Conservation (phyloP, 2,113 vertebrate species). For the Lynx canadensis region DNA sequence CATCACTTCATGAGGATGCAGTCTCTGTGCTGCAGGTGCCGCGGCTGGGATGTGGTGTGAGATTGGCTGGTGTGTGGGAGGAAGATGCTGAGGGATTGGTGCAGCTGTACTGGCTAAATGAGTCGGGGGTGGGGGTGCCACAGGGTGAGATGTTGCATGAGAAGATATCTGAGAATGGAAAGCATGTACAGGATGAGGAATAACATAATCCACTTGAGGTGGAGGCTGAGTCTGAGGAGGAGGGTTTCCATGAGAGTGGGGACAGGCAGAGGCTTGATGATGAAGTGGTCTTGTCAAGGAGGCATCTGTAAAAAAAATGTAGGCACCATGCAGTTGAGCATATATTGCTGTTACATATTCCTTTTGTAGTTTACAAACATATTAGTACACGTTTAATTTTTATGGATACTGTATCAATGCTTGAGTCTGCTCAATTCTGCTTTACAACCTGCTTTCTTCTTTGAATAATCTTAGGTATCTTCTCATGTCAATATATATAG, state of each 20-base stretch:
- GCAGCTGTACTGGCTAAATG: slow-evolving; percentile 91
- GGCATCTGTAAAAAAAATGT: slow-evolving; percentile 88
- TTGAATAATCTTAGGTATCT: neutral
- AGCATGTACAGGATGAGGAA: slow-evolving; percentile 95
- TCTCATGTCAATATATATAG: neutral
- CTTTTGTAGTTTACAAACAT: neutral
- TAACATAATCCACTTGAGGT: slow-evolving; percentile 95
- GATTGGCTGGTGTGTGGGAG: slow-evolving; percentile 93
- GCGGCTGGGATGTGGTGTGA: slow-evolving; percentile 94
- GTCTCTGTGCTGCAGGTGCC: slow-evolving; percentile 92
- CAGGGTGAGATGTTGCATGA: slow-evolving; percentile 92
- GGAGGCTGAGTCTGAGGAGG: slow-evolving; percentile 93
- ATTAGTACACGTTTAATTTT: slow-evolving; percentile 1
- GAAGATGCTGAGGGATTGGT: slow-evolving; percentile 93
- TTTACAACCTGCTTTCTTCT: slow-evolving; percentile 6
- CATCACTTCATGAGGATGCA: slow-evolving; percentile 97
- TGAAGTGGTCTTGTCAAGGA: slow-evolving; percentile 95
- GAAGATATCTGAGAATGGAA: slow-evolving; percentile 94
- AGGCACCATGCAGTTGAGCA: neutral
- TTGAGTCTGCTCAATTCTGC: neutral
- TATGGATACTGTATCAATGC: slow-evolving; percentile 28
- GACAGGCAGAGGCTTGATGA: slow-evolving; percentile 95
- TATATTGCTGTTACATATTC: neutral
- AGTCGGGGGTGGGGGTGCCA: slow-evolving; percentile 91
- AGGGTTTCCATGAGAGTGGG: slow-evolving; percentile 95